Percentiles rank a stretch among this genome's conserved stretches.
These are phyloP conservation scores for Acanthoscelides obtectus DNA, from an alignment of 2,888 invertebrate genomes.

Conservation along the genomic window DNA sequence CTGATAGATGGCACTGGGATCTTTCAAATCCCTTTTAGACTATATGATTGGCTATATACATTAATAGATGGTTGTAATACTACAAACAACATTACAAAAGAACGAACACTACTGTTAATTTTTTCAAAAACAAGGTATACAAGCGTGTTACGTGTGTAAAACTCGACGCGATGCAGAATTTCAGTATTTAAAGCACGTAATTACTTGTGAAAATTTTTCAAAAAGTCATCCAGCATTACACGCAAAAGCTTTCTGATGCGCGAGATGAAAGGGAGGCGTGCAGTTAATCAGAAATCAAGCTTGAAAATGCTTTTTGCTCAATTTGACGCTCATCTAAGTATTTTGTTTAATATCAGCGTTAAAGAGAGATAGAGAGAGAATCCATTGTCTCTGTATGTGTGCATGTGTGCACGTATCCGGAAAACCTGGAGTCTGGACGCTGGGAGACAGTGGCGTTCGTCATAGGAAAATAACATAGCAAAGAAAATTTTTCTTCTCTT, in stretches of 20 bases:
- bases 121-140: too few relatives aligned
- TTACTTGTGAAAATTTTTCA: not conserved
- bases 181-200: not conserved
- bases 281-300: constrained; percentile 12
- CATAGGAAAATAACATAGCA: too few relatives aligned
- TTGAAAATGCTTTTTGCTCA: constrained; percentile 14
- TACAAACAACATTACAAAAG: too few relatives aligned
- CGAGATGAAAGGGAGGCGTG: not conserved
- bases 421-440: not conserved
- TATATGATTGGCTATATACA: too few relatives aligned
- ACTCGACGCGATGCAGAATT: not conserved
- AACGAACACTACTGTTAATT: too few relatives aligned
- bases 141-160: too few relatives aligned
- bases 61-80: too few relatives aligned
- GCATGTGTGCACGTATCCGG: constrained; percentile 6
- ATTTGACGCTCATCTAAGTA: constrained; percentile 24
- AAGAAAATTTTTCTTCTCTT: too few relatives aligned
- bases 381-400: not conserved
- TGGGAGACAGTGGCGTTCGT: not conserved
- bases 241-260: not conserved
- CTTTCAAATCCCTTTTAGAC: too few relatives aligned
- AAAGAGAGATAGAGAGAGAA: constrained; percentile 8
- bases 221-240: not conserved
- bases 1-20: too few relatives aligned
- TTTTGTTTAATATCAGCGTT: constrained; percentile 26